phyloP scores from a whole-genome alignment of 2,888 invertebrate genomes.

The Nemoura dubitans region DNA sequence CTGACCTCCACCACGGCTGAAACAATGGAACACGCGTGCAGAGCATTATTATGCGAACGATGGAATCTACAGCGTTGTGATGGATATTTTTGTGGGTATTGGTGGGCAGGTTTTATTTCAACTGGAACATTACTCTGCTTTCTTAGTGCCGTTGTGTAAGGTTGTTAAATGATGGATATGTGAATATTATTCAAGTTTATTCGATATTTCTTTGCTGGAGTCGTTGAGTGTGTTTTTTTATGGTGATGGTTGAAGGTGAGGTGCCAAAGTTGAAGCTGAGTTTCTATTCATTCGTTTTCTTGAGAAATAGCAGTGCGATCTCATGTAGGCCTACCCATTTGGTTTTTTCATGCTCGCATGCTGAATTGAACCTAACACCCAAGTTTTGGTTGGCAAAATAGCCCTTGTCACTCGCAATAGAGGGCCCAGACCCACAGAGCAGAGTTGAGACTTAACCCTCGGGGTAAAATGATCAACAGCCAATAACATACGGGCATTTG shows the following conservation, averaged over 20 bases:
- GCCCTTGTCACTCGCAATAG: too few relatives aligned
- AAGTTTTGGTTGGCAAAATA: too few relatives aligned
- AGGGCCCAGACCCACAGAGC: too few relatives aligned
- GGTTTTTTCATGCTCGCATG: too few relatives aligned
- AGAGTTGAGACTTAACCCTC: too few relatives aligned
- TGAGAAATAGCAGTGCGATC: background rate
- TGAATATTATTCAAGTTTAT: background rate
- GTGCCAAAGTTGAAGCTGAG: background rate
- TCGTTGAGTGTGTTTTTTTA: background rate
- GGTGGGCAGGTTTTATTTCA: background rate
- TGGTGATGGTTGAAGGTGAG: background rate
- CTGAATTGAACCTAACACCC: too few relatives aligned
- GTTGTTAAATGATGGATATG: background rate
- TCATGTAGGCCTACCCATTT: background rate
- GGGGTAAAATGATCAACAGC: too few relatives aligned
- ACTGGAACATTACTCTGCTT: background rate
- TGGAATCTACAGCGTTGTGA: too few relatives aligned
- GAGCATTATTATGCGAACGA: too few relatives aligned
- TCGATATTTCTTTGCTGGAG: background rate
- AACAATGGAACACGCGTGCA: constrained; percentile 13
- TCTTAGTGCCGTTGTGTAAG: background rate
- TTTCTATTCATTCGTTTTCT: background rate
- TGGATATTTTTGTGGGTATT: background rate
- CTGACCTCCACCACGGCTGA: constrained; percentile 51
- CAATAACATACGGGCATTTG: too few relatives aligned